Percentiles rank a stretch among this genome's conserved stretches.
phyloP scores from a whole-genome alignment of 2,888 invertebrate species.

The Rambutsinella grinnellia region DNA sequence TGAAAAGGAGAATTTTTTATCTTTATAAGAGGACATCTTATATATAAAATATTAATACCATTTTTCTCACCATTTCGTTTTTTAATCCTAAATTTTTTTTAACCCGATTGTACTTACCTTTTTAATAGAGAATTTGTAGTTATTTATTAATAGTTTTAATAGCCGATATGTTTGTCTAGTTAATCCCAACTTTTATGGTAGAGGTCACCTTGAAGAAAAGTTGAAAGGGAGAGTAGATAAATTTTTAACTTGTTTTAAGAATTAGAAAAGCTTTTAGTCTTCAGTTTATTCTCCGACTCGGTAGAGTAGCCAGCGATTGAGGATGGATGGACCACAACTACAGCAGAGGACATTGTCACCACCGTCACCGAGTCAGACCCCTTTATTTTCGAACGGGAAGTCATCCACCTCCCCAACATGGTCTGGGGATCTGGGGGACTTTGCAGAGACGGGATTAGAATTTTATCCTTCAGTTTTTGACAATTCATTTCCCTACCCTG shows the following conservation, averaged over 20 bases:
- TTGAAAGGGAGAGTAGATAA: neutral
- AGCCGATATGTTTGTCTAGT: neutral
- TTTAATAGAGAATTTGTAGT: too few relatives aligned
- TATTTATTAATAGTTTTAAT: neutral
- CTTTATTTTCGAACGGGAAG: conserved; percentile 20
- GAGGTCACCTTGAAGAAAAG: neutral
- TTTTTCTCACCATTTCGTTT: too few relatives aligned
- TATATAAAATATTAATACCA: too few relatives aligned
- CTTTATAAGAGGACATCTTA: too few relatives aligned
- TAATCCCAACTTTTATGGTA: neutral
- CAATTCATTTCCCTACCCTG: conserved; percentile 42
- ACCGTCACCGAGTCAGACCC: conserved; percentile 20
- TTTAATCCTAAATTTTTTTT: too few relatives aligned
- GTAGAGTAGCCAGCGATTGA: conserved; percentile 45
- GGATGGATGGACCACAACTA: conserved; percentile 36
- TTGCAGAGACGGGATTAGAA: conserved; percentile 31
- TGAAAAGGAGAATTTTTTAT: too few relatives aligned
- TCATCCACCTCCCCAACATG: neutral
- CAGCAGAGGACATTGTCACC: conserved; percentile 24
- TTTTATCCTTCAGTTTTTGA: conserved; percentile 50
- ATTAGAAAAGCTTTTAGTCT: conserved; percentile 2
- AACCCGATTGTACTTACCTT: too few relatives aligned
- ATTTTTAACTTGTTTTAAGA: neutral
- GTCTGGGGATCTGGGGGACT: conserved; percentile 23
- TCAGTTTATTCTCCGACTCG: conserved; percentile 45